Base-by-base conservation (phyloP, 2,888 invertebrate genomes). In the Maniola hyperantus region DNA sequence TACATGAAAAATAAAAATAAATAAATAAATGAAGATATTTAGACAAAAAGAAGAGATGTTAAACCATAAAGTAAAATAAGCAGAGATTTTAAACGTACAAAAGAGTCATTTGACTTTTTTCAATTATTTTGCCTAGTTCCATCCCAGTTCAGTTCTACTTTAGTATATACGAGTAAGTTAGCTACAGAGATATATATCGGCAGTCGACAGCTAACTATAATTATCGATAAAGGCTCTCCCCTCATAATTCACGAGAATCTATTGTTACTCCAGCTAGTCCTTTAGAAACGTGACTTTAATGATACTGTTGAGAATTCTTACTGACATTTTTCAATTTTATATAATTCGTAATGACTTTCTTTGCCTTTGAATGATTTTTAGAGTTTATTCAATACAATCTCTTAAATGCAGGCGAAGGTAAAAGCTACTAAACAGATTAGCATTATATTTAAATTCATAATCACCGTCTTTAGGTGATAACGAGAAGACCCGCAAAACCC, bases 201-300 rank as follows among this genome's bases (percentile, higher is more conserved):
- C 26, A 26, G 26, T 51, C 61, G 50, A 39, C 50, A 51, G 34
- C 61, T 59, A n/a, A 61, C 53, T 53, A n/a, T n/a, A 62, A 62
- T 62, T 62, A 42, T 42, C 26, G 42, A 26, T 39, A 53, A 51
- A 53, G 51, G 42, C 51, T 36, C 59, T 6, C 34, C 50, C 39
- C 33, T 46, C 46, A 15, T 62, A 51, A 62, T 62, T 62, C 51
- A 42, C 53, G 39, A 42, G 15, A 42, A 62, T 51, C 61, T 51
- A 34, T 62, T 62, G 51, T 62, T 62, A 42, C 51, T 42, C 39
- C 13, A 51, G 42, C 26, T 42, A 60, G 36, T 60, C 36, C 36
- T 60, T 60, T 60, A 62, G 20, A 62, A 62, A 62, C n/a, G 15
- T 51, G 18, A 50, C 48, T 33, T 15, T 60, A 60, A 60, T 50